These are phyloP conservation scores for Semnopithecus entellus DNA, from an alignment of 2,113 vertebrate species.

Conservation along the genomic window DNA sequence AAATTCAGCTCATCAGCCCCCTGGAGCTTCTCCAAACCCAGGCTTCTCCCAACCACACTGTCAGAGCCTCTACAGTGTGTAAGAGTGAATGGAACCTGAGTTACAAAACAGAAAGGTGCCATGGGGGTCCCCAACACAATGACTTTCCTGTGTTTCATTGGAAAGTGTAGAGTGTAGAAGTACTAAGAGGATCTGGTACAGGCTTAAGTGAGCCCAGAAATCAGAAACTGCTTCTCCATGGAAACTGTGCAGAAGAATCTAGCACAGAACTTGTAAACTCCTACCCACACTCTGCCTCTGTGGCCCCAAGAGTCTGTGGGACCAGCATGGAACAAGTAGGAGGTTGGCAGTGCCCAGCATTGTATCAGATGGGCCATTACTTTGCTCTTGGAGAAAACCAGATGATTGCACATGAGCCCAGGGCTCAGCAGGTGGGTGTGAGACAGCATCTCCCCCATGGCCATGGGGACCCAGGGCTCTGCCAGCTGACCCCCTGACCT, in stretches of 20 bases:
- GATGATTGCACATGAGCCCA: neutral
- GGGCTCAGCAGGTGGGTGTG: neutral
- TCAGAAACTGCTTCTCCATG: neutral
- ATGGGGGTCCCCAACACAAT: fast-evolving
- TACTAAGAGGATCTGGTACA: neutral
- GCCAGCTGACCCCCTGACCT: too few species aligned
- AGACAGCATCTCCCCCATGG: fast-evolving
- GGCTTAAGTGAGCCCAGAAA: neutral
- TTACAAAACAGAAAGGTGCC: fast-evolving
- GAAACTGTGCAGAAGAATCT: neutral
- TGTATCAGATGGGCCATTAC: too few species aligned
- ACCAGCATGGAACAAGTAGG: neutral
- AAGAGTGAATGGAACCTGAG: neutral
- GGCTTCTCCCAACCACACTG: neutral
- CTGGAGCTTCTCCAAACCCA: fast-evolving
- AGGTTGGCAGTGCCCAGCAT: fast-evolving
- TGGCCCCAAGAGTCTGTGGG: too few species aligned
- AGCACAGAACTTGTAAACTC: neutral
- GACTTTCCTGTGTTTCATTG: neutral
- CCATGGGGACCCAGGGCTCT: neutral
- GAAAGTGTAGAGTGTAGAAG: neutral
- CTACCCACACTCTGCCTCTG: neutral
- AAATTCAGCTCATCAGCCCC: fast-evolving
- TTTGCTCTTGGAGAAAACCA: neutral
- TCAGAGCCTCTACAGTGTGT: fast-evolving